These are phyloP conservation scores for Cololabis saira DNA, from an alignment of 2,113 vertebrate genomes.

Conservation along the genomic window DNA sequence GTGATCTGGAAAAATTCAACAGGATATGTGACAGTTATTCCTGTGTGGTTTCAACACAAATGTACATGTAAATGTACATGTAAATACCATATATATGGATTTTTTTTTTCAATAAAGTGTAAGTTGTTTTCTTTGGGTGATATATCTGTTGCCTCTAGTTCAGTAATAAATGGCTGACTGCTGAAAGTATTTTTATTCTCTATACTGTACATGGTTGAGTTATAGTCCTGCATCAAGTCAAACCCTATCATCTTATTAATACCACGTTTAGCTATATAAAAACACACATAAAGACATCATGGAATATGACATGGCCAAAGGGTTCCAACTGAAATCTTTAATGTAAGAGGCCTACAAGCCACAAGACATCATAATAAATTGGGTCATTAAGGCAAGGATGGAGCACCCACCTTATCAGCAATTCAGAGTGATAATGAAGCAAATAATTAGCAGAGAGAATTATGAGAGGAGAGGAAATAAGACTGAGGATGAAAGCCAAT, in stretches of 20 bases:
- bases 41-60: background rate
- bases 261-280: background rate
- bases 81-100: conserved; percentile 24
- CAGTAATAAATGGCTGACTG: background rate
- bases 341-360: conserved; percentile 6
- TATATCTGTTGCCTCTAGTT: background rate
- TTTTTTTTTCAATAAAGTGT: conserved; percentile 53
- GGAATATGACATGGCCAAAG: background rate
- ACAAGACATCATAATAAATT: background rate
- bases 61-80: conserved; percentile 11
- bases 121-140: conserved; percentile 11
- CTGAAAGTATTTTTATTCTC: background rate
- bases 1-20: background rate
- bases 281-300: conserved; percentile 1
- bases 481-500: background rate
- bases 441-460: conserved; percentile 2
- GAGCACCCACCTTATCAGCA: background rate
- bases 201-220: background rate
- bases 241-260: background rate
- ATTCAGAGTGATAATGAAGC: background rate
- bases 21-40: conserved; percentile 12
- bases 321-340: background rate
- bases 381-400: background rate
- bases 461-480: background rate
- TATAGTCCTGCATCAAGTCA: background rate